Conservation (phyloP, 2,797 vertebrate genomes). For the Scleropages formosus region DNA sequence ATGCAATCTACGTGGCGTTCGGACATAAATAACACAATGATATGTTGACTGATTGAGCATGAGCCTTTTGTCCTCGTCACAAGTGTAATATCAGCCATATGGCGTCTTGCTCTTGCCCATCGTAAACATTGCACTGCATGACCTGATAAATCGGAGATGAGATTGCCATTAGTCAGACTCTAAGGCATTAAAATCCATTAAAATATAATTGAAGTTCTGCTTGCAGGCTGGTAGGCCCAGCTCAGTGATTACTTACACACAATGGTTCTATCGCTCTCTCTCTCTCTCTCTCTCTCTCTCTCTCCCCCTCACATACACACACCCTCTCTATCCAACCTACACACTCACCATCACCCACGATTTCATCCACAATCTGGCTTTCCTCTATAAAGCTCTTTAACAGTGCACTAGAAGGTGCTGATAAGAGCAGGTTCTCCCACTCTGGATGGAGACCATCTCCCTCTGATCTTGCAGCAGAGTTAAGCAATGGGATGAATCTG, state of each 20-base stretch:
- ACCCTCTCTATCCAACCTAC: conserved; percentile 25
- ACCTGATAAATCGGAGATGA: conserved; percentile 33
- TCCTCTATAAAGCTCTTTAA: conserved; percentile 26
- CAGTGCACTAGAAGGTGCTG: conserved; percentile 21
- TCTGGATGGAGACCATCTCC: conserved; percentile 8
- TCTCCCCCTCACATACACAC: conserved; percentile 12
- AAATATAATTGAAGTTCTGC: conserved; percentile 49
- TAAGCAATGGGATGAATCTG: neutral
- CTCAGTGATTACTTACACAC: conserved; percentile 14
- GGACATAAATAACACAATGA: neutral
- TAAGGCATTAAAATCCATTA: conserved; percentile 43
- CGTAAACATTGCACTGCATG: conserved; percentile 11
- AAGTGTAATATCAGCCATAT: conserved; percentile 9
- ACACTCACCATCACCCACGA: neutral
- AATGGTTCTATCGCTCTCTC: neutral
- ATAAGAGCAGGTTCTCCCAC: conserved; percentile 25
- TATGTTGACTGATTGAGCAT: neutral
- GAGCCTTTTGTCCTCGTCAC: neutral
- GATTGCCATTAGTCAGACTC: conserved; percentile 36
- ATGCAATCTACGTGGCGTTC: neutral
- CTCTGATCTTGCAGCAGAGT: neutral
- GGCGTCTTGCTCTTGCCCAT: neutral
- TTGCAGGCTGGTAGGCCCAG: conserved; percentile 27
- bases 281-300: conserved; percentile 10
- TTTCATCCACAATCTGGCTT: conserved; percentile 12